Percentiles rank a stretch among this genome's conserved stretches.
phyloP scores from a whole-genome alignment of 2,797 vertebrate genomes.

The Serranus cabrilla region DNA sequence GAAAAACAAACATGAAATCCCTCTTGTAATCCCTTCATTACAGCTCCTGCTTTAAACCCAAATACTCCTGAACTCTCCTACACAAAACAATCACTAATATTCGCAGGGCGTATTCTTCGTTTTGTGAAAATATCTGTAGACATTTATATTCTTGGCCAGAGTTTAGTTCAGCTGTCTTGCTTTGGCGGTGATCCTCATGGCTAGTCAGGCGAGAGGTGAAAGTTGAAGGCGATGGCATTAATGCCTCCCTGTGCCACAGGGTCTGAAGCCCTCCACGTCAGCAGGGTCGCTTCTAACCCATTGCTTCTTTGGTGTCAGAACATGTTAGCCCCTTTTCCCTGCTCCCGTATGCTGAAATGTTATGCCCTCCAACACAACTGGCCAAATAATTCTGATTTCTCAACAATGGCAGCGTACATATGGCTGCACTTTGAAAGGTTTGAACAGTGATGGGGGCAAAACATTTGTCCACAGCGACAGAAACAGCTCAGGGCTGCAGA shows the following conservation, averaged over 20 bases:
- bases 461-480: constrained; percentile 46
- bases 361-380: constrained; percentile 65
- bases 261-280: constrained; percentile 42
- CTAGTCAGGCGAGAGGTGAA: constrained; percentile 59
- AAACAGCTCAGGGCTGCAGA: constrained; percentile 36
- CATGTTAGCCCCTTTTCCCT: constrained; percentile 56
- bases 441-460: constrained; percentile 26
- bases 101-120: not conserved
- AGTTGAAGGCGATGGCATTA: constrained; percentile 54
- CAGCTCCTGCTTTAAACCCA: constrained; percentile 45
- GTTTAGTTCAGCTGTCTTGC: constrained; percentile 30
- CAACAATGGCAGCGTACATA: constrained; percentile 59
- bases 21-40: constrained; percentile 47
- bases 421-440: constrained; percentile 44
- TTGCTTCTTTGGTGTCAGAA: constrained; percentile 65
- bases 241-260: constrained; percentile 42
- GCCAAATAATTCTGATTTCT: constrained; percentile 49
- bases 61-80: constrained; percentile 26
- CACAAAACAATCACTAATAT: not conserved
- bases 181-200: constrained; percentile 24
- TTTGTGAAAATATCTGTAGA: not conserved
- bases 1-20: constrained; percentile 63
- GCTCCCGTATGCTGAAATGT: constrained; percentile 50
- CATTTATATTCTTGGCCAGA: constrained; percentile 17
- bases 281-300: constrained; percentile 46